phyloP scores from a whole-genome alignment of 2,888 invertebrate species.

The Epirrhoe tristata region DNA sequence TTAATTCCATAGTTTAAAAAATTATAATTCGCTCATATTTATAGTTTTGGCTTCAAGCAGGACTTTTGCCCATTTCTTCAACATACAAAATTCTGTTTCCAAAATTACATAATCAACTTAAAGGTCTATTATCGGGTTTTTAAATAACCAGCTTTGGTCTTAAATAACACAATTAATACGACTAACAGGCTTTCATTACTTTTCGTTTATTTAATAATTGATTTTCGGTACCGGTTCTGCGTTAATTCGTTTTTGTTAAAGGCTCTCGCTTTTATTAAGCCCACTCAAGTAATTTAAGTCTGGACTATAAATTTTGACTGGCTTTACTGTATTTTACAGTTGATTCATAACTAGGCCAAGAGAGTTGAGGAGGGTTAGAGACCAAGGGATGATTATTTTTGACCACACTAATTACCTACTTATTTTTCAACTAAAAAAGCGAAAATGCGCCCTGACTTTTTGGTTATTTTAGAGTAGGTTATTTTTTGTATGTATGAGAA shows the following conservation, averaged over 20 bases:
- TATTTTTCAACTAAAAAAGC: no score
- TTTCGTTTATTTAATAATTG: constrained; percentile 41
- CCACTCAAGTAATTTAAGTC: constrained; percentile 7
- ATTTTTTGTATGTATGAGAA: no score
- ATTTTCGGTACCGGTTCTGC: constrained; percentile 35
- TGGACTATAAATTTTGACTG: constrained; percentile 11
- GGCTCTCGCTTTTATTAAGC: constrained; percentile 31
- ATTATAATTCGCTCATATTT: no score
- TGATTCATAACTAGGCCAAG: not conserved
- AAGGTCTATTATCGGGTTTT: constrained; percentile 8
- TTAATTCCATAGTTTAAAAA: not conserved
- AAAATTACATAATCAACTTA: constrained; percentile 9
- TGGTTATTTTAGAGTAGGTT: no score
- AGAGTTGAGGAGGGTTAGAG: not conserved
- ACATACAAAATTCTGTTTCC: no score
- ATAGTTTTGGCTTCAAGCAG: no score
- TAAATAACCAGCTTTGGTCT: constrained; percentile 20
- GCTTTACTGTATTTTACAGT: not conserved
- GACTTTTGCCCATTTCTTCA: no score
- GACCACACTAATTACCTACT: no score
- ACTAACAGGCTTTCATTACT: constrained; percentile 35
- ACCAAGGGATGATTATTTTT: not conserved
- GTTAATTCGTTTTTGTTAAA: constrained; percentile 40
- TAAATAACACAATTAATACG: constrained; percentile 26
- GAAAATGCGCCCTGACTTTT: no score